These are phyloP conservation scores for Halcyon senegalensis DNA, from an alignment of 2,113 vertebrate genomes.

Conservation along the genomic window DNA sequence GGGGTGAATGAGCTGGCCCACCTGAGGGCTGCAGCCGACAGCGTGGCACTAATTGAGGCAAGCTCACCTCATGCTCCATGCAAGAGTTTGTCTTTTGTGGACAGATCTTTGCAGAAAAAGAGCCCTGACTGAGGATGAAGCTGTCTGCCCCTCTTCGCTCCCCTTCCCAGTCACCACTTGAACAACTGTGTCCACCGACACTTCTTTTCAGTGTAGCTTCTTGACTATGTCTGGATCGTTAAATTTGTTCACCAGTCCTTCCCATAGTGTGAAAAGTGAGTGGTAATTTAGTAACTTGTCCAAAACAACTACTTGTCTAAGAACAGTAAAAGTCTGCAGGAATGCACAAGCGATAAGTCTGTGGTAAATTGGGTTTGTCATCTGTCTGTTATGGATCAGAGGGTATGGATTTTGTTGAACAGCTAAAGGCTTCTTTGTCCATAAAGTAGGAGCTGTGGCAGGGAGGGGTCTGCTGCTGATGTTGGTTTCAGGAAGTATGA, in stretches of 20 bases:
- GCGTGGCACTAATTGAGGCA: neutral
- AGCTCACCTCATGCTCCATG: neutral
- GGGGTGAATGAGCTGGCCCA: neutral
- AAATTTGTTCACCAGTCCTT: neutral
- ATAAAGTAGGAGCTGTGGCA: neutral
- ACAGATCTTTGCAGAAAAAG: neutral
- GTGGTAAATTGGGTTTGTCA: neutral
- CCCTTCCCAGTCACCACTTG: neutral
- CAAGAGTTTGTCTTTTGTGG: neutral
- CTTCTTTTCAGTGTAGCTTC: neutral
- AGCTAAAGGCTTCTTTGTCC: neutral
- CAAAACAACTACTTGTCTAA: neutral
- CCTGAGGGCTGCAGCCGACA: neutral
- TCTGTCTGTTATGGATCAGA: neutral
- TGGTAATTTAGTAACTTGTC: neutral
- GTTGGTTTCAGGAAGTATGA: neutral
- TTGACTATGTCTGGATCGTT: neutral
- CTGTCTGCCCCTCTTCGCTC: neutral
- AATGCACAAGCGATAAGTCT: neutral
- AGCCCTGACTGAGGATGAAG: neutral
- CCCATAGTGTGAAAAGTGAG: neutral
- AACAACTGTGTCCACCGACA: neutral
- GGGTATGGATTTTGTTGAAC: neutral
- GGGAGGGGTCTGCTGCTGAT: neutral
- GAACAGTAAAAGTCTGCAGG: neutral